Conservation (phyloP, 2,888 invertebrate genomes). For the Phrixothrix hirtus region DNA sequence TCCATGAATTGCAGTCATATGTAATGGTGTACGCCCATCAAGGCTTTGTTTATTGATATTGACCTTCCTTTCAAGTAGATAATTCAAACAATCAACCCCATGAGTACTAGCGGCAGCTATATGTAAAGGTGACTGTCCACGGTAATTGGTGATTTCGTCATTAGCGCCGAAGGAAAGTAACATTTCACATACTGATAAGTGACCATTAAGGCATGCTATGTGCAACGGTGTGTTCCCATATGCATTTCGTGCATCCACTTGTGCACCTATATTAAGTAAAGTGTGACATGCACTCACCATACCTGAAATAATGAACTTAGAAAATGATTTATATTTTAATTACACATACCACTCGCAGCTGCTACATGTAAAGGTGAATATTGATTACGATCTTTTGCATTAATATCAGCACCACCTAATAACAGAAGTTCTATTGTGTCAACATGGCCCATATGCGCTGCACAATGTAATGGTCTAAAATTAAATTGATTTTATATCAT, state of each 20-base stretch:
- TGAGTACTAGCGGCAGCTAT: constrained; percentile 64
- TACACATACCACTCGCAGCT: constrained; percentile 62
- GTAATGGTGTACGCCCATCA: constrained; percentile 65
- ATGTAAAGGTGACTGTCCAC: constrained; percentile 64
- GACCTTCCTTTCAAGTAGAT: constrained; percentile 59
- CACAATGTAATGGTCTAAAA: constrained; percentile 63
- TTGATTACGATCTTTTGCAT: constrained; percentile 57
- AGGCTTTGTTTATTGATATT: constrained; percentile 61
- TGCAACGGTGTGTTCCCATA: constrained; percentile 65
- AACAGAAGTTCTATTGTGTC: constrained; percentile 56
- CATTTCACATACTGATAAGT: constrained; percentile 60
- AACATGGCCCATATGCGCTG: constrained; percentile 63
- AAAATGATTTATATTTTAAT: too few relatives aligned
- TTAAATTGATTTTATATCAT: too few relatives aligned
- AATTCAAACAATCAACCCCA: constrained; percentile 64
- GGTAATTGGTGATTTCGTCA: constrained; percentile 60
- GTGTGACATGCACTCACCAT: constrained; percentile 44
- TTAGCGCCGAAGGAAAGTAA: constrained; percentile 59
- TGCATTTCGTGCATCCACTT: constrained; percentile 61
- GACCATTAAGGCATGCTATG: constrained; percentile 66
- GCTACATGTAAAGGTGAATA: constrained; percentile 68
- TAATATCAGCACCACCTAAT: constrained; percentile 56
- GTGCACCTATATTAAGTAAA: constrained; percentile 60
- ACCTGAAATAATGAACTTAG: too few relatives aligned
- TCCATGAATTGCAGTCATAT: constrained; percentile 70